Percentiles rank a stretch among this genome's conserved stretches.
These are phyloP conservation scores for Struthio camelus DNA, from an alignment of 2,113 vertebrate genomes.

Conservation along the genomic window DNA sequence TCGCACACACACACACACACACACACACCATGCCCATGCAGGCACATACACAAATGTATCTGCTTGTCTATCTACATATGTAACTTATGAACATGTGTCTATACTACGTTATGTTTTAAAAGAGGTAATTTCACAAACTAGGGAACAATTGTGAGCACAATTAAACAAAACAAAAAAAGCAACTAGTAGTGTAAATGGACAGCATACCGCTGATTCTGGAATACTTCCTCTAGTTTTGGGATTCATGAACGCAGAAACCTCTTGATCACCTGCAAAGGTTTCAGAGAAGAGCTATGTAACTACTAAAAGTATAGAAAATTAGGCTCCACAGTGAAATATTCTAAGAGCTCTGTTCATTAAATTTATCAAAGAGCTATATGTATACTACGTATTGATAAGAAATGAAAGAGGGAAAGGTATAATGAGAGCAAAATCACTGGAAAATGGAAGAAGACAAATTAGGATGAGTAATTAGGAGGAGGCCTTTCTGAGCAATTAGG, in stretches of 20 bases:
- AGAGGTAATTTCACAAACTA: neutral
- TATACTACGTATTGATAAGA: neutral
- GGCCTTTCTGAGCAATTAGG: neutral
- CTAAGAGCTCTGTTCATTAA: neutral
- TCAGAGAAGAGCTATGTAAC: neutral
- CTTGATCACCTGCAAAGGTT: neutral
- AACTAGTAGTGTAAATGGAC: neutral
- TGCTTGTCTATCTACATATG: neutral
- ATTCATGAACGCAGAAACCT: neutral
- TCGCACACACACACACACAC: neutral
- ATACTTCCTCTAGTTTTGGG: fast-evolving
- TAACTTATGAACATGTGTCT: neutral
- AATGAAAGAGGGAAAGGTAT: neutral
- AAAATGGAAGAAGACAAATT: neutral
- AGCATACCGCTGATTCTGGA: neutral
- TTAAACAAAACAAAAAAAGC: neutral
- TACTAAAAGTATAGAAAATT: neutral
- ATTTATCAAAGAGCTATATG: neutral
- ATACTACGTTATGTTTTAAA: neutral
- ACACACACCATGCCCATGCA: no score
- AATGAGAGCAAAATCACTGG: neutral
- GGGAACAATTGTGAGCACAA: neutral
- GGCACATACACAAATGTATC: no score
- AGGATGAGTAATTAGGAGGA: neutral
- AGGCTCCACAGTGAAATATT: neutral